Conservation (phyloP, 1,140 invertebrate species). For the Asobara japonica region DNA sequence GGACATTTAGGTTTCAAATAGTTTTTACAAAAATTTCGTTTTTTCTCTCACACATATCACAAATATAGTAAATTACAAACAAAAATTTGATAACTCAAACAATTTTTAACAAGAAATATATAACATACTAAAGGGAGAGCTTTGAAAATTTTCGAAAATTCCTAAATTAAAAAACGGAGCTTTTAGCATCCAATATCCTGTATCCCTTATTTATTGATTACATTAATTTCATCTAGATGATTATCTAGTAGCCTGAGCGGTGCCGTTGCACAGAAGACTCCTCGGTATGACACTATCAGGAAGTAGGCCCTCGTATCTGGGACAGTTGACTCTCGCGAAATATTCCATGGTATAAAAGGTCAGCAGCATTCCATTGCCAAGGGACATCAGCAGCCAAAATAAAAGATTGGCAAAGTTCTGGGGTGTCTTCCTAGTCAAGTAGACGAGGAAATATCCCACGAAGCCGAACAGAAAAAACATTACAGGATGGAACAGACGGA, state of each 20-base stretch:
- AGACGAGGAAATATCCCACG: constrained; percentile 70
- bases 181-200: too few relatives aligned
- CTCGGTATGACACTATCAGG: constrained; percentile 68
- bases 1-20: too few relatives aligned
- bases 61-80: too few relatives aligned
- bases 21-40: too few relatives aligned
- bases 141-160: too few relatives aligned
- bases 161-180: too few relatives aligned
- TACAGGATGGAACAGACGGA: constrained; percentile 89
- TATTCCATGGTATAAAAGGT: constrained; percentile 87
- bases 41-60: too few relatives aligned
- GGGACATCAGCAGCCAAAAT: constrained; percentile 79
- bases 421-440: constrained; percentile 65
- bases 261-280: constrained; percentile 67
- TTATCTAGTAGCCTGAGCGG: neutral
- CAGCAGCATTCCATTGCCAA: constrained; percentile 79
- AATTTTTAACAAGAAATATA: too few relatives aligned
- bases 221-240: too few relatives aligned
- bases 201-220: too few relatives aligned
- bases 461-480: constrained; percentile 78
- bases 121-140: too few relatives aligned
- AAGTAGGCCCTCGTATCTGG: constrained; percentile 60
- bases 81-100: too few relatives aligned
- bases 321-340: constrained; percentile 84
- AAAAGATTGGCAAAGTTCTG: constrained; percentile 78